Percentiles rank a stretch among this genome's conserved stretches.
Evolutionary conservation across 2,797 vertebrate genomes (phyloP).

Genomic region (Lepus oiostolus): DNA sequence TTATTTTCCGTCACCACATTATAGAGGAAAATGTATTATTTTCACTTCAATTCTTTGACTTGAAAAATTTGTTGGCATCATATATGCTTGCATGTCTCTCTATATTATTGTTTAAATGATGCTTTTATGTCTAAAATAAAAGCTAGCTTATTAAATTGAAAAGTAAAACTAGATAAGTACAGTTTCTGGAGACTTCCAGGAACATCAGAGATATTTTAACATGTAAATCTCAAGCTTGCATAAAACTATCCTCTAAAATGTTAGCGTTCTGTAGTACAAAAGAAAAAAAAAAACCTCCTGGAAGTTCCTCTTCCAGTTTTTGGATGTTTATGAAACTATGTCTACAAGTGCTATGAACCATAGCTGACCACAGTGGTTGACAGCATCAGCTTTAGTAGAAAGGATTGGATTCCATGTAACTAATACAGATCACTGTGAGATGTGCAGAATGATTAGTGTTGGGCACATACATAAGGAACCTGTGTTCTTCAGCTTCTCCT

Average conservation of each 20-base stretch:
- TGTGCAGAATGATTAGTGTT: not conserved
- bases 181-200: not conserved
- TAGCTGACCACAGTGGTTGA: not conserved
- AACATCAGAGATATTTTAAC: constrained; percentile 21
- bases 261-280: not conserved
- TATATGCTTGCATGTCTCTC: not conserved
- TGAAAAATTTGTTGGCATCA: not conserved
- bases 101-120: not conserved
- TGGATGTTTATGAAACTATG: constrained; percentile 23
- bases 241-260: not conserved
- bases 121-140: constrained; percentile 20
- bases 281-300: not conserved
- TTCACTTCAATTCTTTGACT: not conserved
- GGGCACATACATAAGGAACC: constrained; percentile 46
- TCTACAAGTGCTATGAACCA: not conserved
- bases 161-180: not conserved
- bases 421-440: constrained; percentile 42
- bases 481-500: constrained; percentile 66
- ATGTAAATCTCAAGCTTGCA: not conserved
- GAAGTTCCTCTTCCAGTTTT: not conserved
- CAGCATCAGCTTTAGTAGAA: not conserved
- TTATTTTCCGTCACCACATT: not conserved
- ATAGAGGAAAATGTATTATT: not conserved
- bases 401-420: constrained; percentile 59
- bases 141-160: not conserved